A percentile compares a stretch with the other conserved stretches of the same genome.
phyloP scores from a whole-genome alignment of 2,888 invertebrate genomes.

The Cerceris rybyensis region DNA sequence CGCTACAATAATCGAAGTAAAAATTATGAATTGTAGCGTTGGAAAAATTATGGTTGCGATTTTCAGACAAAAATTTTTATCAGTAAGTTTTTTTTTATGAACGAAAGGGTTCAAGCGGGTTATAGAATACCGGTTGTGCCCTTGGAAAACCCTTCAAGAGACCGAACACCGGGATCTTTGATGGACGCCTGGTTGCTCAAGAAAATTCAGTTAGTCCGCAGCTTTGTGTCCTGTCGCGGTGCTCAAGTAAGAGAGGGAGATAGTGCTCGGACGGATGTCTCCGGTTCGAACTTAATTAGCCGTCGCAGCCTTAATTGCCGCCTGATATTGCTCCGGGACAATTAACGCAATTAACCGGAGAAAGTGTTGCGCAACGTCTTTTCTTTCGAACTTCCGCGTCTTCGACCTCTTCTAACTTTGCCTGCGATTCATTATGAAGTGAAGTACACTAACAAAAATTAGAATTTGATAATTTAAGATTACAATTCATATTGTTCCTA shows the following conservation, averaged over 20 bases:
- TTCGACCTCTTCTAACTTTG: slow-evolving; percentile 27
- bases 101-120: slow-evolving; percentile 63
- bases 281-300: slow-evolving; percentile 68
- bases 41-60: no score
- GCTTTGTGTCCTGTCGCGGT: slow-evolving; percentile 79
- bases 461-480: not conserved
- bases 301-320: slow-evolving; percentile 75
- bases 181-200: slow-evolving; percentile 80
- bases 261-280: slow-evolving; percentile 72
- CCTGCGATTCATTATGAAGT: not conserved
- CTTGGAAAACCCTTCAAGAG: slow-evolving; percentile 27
- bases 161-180: slow-evolving; percentile 75
- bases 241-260: slow-evolving; percentile 55
- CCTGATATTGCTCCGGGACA: slow-evolving; percentile 74
- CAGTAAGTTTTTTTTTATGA: not conserved
- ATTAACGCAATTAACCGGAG: slow-evolving; percentile 74
- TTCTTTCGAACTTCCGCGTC: slow-evolving; percentile 50
- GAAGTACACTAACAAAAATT: not conserved
- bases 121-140: slow-evolving; percentile 55
- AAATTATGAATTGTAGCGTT: no score
- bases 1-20: no score
- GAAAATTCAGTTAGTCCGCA: slow-evolving; percentile 81
- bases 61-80: not conserved
- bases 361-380: slow-evolving; percentile 64
- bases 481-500: not conserved